Percentiles rank a stretch among this genome's conserved stretches.
phyloP scores from a whole-genome alignment of 2,797 vertebrate species.

The Bradypus variegatus region DNA sequence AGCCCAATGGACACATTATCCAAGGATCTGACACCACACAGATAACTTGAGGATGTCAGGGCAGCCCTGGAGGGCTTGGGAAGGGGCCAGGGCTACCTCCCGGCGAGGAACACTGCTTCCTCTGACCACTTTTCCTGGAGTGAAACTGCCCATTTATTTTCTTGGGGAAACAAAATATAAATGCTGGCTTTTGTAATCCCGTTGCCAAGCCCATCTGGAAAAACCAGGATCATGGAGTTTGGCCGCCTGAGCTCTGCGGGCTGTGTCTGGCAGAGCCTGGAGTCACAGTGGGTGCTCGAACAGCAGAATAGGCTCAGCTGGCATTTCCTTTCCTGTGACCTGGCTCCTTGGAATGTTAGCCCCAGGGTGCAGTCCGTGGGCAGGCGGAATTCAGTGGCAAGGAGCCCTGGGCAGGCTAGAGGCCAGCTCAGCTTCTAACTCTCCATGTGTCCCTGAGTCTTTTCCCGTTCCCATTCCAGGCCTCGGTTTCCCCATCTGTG shows the following conservation, averaged over 20 bases:
- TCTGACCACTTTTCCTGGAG: slow-evolving; percentile 42
- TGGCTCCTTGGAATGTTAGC: slow-evolving; percentile 48
- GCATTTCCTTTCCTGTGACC: slow-evolving; percentile 55
- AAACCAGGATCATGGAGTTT: slow-evolving; percentile 28
- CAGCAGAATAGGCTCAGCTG: not conserved
- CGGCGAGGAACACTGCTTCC: slow-evolving; percentile 22
- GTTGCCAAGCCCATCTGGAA: slow-evolving; percentile 51
- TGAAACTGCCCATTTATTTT: too few relatives aligned
- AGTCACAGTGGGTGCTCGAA: not conserved
- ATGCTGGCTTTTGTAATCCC: slow-evolving; percentile 46
- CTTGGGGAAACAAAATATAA: too few relatives aligned
- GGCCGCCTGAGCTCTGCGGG: not conserved
- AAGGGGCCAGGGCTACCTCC: not conserved
- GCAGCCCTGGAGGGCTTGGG: not conserved
- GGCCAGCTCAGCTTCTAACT: slow-evolving; percentile 37
- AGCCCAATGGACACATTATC: not conserved
- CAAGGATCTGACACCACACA: accelerated
- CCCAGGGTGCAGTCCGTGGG: not conserved
- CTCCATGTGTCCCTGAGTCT: not conserved
- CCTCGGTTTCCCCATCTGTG: slow-evolving; percentile 25
- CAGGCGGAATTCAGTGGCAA: slow-evolving; percentile 29
- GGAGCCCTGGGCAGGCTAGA: not conserved
- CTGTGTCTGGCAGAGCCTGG: not conserved
- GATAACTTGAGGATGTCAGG: not conserved
- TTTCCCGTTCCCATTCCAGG: not conserved